Evolutionary conservation across 2,888 invertebrate genomes (phyloP).

Genomic region (Limnephilus auricula): DNA sequence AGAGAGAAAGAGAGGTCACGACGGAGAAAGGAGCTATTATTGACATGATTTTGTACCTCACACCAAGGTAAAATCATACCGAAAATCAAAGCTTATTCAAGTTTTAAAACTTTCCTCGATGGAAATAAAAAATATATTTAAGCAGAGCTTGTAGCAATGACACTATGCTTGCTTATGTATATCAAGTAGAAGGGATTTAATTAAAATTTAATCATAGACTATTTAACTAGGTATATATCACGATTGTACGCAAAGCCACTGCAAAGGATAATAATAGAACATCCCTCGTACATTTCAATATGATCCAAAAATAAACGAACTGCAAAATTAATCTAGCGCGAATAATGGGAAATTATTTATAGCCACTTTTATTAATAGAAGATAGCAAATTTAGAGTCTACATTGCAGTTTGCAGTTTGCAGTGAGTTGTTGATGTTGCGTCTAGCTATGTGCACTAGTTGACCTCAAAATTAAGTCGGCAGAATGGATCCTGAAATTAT

Average conservation of each 20-base stretch:
- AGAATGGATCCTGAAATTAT: neutral
- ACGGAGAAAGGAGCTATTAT: neutral
- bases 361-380: neutral
- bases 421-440: neutral
- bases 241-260: neutral
- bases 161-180: neutral
- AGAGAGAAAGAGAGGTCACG: neutral
- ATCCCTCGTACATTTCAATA: neutral
- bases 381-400: neutral
- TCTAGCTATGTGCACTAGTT: neutral
- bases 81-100: neutral
- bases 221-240: neutral
- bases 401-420: neutral
- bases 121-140: too few species aligned
- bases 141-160: neutral
- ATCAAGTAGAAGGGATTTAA: neutral
- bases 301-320: neutral
- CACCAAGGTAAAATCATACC: neutral
- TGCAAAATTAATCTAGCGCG: neutral
- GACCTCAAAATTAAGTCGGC: neutral
- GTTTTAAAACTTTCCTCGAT: too few species aligned
- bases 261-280: neutral
- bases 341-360: neutral
- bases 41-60: neutral
- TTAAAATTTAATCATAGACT: neutral